phyloP scores from a whole-genome alignment of 2,797 vertebrate species.

The Thalassophryne amazonica region DNA sequence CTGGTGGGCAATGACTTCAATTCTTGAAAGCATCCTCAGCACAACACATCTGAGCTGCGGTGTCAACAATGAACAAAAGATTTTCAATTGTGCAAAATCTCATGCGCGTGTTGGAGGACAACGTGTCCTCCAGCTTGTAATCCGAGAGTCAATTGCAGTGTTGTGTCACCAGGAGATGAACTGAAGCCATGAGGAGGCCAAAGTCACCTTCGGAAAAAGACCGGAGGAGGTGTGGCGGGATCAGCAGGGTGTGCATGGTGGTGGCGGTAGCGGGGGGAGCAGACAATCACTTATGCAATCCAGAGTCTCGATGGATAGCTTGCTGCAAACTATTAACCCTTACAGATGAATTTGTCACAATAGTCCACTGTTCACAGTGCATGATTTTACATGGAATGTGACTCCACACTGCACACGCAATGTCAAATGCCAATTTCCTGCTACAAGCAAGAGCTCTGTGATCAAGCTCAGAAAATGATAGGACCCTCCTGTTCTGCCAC shows the following conservation, averaged over 20 bases:
- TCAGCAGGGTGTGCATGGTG: not conserved
- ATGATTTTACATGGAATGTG: constrained; percentile 12
- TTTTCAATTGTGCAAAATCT: constrained; percentile 19
- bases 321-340: constrained; percentile 32
- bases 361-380: constrained; percentile 31
- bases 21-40: constrained; percentile 37
- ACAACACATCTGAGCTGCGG: constrained; percentile 31
- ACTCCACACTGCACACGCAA: not conserved
- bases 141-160: constrained; percentile 47
- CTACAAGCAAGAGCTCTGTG: too few species aligned
- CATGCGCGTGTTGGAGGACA: constrained; percentile 27
- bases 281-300: too few species aligned
- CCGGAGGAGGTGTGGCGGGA: constrained; percentile 4
- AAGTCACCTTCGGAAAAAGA: constrained; percentile 48
- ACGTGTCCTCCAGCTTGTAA: constrained; percentile 32
- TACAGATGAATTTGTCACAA: constrained; percentile 30
- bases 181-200: constrained; percentile 35
- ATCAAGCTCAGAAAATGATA: too few species aligned
- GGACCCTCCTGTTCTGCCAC: too few species aligned
- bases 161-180: constrained; percentile 49
- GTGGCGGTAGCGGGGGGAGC: not conserved
- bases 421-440: too few species aligned
- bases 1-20: constrained; percentile 32
- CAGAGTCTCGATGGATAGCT: constrained; percentile 31
- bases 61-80: constrained; percentile 24